Evolutionary conservation across 2,888 invertebrate species (phyloP).

Genomic region (Cancer borealis): DNA sequence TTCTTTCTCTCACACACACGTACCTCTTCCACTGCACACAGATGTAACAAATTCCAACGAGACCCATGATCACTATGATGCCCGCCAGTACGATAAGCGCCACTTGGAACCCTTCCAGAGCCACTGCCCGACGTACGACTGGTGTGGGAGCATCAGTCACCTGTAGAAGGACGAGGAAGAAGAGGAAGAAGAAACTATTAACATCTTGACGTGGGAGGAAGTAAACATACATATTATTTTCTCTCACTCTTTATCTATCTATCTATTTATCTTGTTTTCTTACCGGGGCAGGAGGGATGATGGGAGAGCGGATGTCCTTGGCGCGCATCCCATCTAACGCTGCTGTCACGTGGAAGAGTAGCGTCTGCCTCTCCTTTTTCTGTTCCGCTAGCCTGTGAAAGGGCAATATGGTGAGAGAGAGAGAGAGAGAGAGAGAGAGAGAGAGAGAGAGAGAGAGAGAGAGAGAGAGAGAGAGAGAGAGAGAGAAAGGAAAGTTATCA

Average conservation of each 20-base stretch:
- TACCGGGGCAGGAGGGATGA: constrained; percentile 79
- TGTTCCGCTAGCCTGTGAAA: constrained; percentile 83
- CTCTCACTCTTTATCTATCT: neutral
- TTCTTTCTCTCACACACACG: constrained; percentile 78
- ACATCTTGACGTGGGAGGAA: neutral
- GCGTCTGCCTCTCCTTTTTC: constrained; percentile 84
- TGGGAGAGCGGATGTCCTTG: constrained; percentile 85
- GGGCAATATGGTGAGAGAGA: neutral
- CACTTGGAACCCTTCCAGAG: constrained; percentile 67
- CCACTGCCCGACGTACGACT: constrained; percentile 11
- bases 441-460: neutral
- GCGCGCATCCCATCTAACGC: constrained; percentile 85
- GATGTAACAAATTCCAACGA: constrained; percentile 94
- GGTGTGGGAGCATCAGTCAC: neutral
- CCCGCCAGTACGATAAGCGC: constrained; percentile 93
- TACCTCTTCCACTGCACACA: constrained; percentile 96
- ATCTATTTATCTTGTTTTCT: neutral
- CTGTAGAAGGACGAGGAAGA: neutral
- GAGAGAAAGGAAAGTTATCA: neutral
- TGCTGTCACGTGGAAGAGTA: constrained; percentile 86
- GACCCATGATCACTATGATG: constrained; percentile 92
- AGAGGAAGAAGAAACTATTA: neutral
- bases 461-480: neutral
- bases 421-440: neutral
- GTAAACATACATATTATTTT: neutral